Evolutionary conservation across 2,113 vertebrate genomes (phyloP), one percentile per base, ranked within the genome.

Genomic region (Oreochromis niloticus): DNA sequence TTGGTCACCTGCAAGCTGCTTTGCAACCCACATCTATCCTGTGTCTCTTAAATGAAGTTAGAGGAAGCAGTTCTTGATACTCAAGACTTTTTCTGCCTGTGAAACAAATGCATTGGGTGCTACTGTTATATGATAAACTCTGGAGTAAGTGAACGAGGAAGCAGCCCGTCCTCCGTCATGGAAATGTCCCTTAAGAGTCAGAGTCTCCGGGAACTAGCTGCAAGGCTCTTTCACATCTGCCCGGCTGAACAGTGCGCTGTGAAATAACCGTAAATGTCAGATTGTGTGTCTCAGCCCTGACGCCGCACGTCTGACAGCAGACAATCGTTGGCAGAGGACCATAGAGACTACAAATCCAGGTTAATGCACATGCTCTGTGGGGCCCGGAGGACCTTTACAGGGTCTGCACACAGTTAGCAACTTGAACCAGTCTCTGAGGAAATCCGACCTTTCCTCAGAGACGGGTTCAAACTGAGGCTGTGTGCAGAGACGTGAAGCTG

Each of bases 401-500:
- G 22, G 43, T 75, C 71, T 75, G 71, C 71, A 30, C 43, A 75
- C 43, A 19, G 68, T 75, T 48, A 75, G 16, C 16, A 75, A 48
- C 24, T 50, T 7, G 24, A 75, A 48, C 43, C 24, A 0, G 71
- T 68, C 19, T 39, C 61, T 39, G 39, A 30, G 43, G 43, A 50
- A 48, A 75, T 16, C 41, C 16, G 6, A 48, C 9, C 71, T 48
- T 48, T 75, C 24, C 14, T 75, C 24, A 19, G 43, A 19, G 43
- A 48, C 0, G 0, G 43, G 24, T 75, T 50, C 71, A 17, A 32
- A 12, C 10, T 17, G 46, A 30, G 43, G 24, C 41, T 16, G 41
- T 36, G 59, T 48, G 68, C 41, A 46, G 41, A 19, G 24, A 27
- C 9, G 12, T 73, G 66, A 7, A 0, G 16, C 71, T 75, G 71